Evolutionary conservation across 2,888 invertebrate genomes (phyloP), one percentile per base, ranked within the genome.

Genomic region (Lacanobia wlatinum): DNA sequence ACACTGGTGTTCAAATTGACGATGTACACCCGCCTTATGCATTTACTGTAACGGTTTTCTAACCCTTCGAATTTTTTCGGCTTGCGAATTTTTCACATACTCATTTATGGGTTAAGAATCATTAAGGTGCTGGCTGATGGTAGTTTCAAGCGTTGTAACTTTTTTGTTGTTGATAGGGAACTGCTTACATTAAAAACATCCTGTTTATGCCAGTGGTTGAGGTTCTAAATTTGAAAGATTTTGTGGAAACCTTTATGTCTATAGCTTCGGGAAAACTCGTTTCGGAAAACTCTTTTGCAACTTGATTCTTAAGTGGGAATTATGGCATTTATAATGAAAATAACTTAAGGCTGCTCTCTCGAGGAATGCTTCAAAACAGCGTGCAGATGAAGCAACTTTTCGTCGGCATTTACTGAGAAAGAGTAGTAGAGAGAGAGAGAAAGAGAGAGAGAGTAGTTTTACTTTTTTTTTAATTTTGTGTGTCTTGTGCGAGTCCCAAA

Each of bases 11-110:
- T 92, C 85, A 90, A 91, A 91, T 90, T 90, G 90, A 92, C 93
- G 92, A 92, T 90, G 89, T 89, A 90, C 88, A 91, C 89, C 90
- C 89, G 90, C 88, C 90, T 91, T 93, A 92, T 93, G 93, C 92
- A 92, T 90, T 89, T 90, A 87, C 86, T 91, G 93, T 95, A 95
- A 95, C 95, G 95, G 95, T 90, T 94, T 91, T 89, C 79, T 83
- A 87, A 89, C 91, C 90, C 92, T 91, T 90, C 75, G 61, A 72
- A 71, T 78, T 88, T 87, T 83, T 83, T 65, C 68, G 71, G 78
- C 55, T 65, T 78, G 77, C 76, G 59, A 81, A 83, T 69, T 84
- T 78, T 80, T 84, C 71, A 69, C 79, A 75, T 78, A 70, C 58
- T 70, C 68, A 73, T 79, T 71, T 52, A 70, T 48, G 46, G 55